These are phyloP conservation scores for Campoletis raptor DNA, from an alignment of 2,888 invertebrate species.

Conservation along the genomic window DNA sequence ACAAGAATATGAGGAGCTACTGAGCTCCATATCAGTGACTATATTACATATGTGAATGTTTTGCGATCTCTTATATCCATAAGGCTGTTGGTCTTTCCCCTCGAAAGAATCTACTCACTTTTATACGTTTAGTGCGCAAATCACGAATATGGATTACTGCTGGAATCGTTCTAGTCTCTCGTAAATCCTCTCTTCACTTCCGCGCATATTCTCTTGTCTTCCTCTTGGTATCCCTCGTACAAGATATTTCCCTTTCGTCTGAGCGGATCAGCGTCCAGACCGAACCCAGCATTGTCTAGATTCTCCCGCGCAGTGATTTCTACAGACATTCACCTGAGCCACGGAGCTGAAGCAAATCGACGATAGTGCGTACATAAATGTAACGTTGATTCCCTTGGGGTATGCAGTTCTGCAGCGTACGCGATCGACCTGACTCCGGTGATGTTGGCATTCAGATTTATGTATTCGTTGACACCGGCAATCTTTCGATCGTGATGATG, in stretches of 20 bases:
- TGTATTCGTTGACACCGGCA: slow-evolving; percentile 67
- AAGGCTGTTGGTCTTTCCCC: slow-evolving; percentile 36
- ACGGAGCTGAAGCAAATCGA: slow-evolving; percentile 22
- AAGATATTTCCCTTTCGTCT: slow-evolving; percentile 68
- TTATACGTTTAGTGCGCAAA: slow-evolving; percentile 32
- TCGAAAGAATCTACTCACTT: slow-evolving; percentile 44
- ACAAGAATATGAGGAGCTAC: slow-evolving; percentile 46
- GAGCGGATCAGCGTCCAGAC: slow-evolving; percentile 67
- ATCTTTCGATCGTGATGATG: slow-evolving; percentile 32
- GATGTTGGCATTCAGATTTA: slow-evolving; percentile 76
- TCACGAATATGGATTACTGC: slow-evolving; percentile 65
- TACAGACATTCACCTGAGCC: slow-evolving; percentile 31
- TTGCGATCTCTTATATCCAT: slow-evolving; percentile 45
- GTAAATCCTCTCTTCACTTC: slow-evolving; percentile 31
- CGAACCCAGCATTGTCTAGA: slow-evolving; percentile 60
- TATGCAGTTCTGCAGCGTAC: not conserved
- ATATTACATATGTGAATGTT: slow-evolving; percentile 36
- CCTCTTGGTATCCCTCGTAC: slow-evolving; percentile 56
- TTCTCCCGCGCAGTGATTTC: slow-evolving; percentile 47
- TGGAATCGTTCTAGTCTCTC: slow-evolving; percentile 20
- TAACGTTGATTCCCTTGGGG: slow-evolving; percentile 12
- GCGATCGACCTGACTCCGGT: slow-evolving; percentile 11
- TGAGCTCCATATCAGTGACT: slow-evolving; percentile 28
- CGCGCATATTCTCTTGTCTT: slow-evolving; percentile 41
- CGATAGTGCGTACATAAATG: slow-evolving; percentile 41